Conservation (phyloP, 1,140 invertebrate genomes). For the Drosophila arizonae region DNA sequence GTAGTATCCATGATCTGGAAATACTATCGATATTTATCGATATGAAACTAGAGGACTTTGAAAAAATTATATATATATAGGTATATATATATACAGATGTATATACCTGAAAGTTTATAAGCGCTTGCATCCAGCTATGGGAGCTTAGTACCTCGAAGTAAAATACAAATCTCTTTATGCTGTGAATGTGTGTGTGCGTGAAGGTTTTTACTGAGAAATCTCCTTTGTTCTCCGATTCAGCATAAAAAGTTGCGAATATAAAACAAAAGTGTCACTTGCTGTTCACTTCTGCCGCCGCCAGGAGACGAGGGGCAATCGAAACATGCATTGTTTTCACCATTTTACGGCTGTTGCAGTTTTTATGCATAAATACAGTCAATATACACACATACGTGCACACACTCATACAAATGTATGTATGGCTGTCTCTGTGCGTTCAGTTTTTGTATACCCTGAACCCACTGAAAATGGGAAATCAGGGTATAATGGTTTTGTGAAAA, state of each 20-base stretch:
- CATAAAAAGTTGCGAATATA: constrained; percentile 79
- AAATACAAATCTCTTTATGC: constrained; percentile 44
- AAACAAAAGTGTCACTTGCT: constrained; percentile 80
- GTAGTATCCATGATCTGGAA: too few relatives aligned
- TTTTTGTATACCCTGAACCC: too few relatives aligned
- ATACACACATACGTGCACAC: background rate
- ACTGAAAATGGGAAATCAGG: too few relatives aligned
- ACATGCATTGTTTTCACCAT: constrained; percentile 69
- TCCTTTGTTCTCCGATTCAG: constrained; percentile 67
- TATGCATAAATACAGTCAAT: constrained; percentile 8
- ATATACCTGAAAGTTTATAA: too few relatives aligned
- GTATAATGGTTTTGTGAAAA: too few relatives aligned
- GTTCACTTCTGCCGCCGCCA: constrained; percentile 37
- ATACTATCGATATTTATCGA: too few relatives aligned
- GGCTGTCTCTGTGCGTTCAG: constrained; percentile 22
- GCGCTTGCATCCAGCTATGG: background rate
- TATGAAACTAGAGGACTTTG: too few relatives aligned
- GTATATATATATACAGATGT: background rate
- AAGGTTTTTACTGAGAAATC: constrained; percentile 70
- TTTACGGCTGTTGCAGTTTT: constrained; percentile 27
- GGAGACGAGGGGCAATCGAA: constrained; percentile 35
- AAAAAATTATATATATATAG: background rate
- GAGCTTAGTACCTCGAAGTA: constrained; percentile 6
- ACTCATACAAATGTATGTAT: constrained; percentile 27
- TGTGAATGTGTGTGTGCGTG: constrained; percentile 30